These are phyloP conservation scores for Phylloscopus trochiloides DNA, from an alignment of 2,113 vertebrate species.

Conservation along the genomic window DNA sequence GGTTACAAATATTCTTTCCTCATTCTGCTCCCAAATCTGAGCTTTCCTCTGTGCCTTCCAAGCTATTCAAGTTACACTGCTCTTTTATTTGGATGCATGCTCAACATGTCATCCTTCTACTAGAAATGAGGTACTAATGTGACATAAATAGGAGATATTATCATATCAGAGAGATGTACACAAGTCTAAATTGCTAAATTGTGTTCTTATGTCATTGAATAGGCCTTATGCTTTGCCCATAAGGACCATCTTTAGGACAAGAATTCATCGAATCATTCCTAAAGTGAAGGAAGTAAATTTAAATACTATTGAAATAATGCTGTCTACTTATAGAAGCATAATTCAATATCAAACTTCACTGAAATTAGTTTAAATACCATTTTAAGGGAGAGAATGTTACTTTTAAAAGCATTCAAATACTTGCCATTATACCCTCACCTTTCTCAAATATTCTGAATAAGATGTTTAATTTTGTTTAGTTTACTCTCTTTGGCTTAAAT, in stretches of 20 bases:
- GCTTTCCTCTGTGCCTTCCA: neutral
- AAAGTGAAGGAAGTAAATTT: neutral
- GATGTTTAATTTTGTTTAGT: neutral
- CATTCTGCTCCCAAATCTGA: neutral
- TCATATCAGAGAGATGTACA: neutral
- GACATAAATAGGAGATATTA: neutral
- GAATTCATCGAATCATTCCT: neutral
- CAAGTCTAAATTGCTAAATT: neutral
- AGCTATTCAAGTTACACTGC: neutral
- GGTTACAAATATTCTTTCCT: neutral
- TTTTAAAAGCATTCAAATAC: neutral
- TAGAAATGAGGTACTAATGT: neutral
- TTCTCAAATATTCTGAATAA: neutral
- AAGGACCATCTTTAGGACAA: neutral
- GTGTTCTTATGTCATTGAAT: neutral
- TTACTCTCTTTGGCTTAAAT: neutral
- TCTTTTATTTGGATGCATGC: neutral
- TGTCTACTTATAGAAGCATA: neutral
- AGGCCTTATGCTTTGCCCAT: neutral
- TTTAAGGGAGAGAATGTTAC: neutral
- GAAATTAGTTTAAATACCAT: neutral
- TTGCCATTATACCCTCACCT: neutral
- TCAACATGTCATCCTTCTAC: neutral
- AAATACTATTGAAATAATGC: neutral
- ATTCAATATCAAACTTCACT: neutral